Base-by-base conservation (phyloP, 2,888 invertebrate species). In the Nomada fabriciana region DNA sequence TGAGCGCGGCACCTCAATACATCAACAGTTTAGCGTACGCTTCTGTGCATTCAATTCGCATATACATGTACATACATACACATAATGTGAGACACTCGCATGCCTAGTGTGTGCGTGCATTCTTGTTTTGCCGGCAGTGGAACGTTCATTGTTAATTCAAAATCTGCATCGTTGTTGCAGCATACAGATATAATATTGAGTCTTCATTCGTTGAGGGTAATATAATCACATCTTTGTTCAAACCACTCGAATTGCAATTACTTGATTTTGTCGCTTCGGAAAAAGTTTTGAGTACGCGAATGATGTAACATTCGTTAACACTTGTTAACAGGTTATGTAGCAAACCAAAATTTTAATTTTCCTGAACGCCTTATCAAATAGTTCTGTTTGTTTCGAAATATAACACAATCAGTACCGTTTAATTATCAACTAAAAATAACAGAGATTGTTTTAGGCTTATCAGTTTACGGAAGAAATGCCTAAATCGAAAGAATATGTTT, bases 401-500 rank as follows among this genome's bases (percentile, higher is more conserved):
- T 61, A 42, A 23, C 5, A 18, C 47, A 23, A n/a, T 29, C 25
- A 18, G 11, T 29, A 25, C 47, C 4, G 18, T 50, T 29, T 25
- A 11, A 47, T 47, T 13, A 29, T 15, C 9, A 13, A 29, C 50
- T 25, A 9, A 47, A 20, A 18, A 2, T 23, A 25, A 52, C 1
- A 15, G 47, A 25, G 3, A 52, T 67, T 57, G 18, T 61, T 72
- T 57, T 63, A 76, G 57, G 36, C 50, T 13, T 13, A 10, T 13
- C 57, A 0, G 9, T 52, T 36, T 4, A 1, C n/a, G 61, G 18
- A 55, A 89, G 7, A 36, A 69, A 93, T 93, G 93, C 93, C 93
- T 5, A 93, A 93, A 78, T 91, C 92, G 0, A 93, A 92, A 79
- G 93, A 92, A 84, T 90, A 85, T 47, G 72, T 93, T 7, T 91